These are phyloP conservation scores for Upupa epops DNA, from an alignment of 2,113 vertebrate species.

Conservation along the genomic window DNA sequence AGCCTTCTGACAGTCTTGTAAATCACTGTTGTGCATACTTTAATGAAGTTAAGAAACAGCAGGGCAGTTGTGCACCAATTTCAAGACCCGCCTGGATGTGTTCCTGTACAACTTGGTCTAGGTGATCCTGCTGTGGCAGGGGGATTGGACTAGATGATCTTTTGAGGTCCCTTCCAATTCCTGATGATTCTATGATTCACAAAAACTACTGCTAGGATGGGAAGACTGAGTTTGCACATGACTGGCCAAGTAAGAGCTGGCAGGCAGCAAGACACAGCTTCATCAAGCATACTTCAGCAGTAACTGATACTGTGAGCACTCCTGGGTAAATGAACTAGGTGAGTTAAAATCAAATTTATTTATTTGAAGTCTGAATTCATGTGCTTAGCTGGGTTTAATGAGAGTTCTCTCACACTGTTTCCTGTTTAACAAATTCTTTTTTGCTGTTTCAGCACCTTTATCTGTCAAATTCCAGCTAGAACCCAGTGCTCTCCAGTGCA, in stretches of 20 bases:
- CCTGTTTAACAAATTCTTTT: neutral
- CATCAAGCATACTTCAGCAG: neutral
- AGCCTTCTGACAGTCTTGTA: neutral
- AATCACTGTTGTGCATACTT: neutral
- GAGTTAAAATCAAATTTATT: neutral
- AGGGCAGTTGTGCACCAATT: neutral
- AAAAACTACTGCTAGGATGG: neutral
- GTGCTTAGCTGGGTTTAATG: neutral
- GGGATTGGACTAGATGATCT: too few species aligned
- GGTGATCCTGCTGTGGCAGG: too few species aligned
- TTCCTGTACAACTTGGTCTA: too few species aligned
- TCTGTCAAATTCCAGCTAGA: neutral
- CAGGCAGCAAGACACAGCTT: neutral
- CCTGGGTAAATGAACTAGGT: neutral
- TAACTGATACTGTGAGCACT: neutral
- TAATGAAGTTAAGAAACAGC: neutral
- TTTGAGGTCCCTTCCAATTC: too few species aligned
- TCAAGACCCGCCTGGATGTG: too few species aligned
- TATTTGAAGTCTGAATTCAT: neutral
- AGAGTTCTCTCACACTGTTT: neutral
- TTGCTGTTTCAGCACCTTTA: neutral
- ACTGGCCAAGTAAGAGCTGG: neutral
- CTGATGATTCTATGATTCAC: too few species aligned
- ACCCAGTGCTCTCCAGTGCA: neutral
- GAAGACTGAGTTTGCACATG: neutral